Percentiles rank a stretch among this genome's conserved stretches.
Evolutionary conservation across 2,113 vertebrate species (phyloP).

Genomic region (Gila orcuttii): DNA sequence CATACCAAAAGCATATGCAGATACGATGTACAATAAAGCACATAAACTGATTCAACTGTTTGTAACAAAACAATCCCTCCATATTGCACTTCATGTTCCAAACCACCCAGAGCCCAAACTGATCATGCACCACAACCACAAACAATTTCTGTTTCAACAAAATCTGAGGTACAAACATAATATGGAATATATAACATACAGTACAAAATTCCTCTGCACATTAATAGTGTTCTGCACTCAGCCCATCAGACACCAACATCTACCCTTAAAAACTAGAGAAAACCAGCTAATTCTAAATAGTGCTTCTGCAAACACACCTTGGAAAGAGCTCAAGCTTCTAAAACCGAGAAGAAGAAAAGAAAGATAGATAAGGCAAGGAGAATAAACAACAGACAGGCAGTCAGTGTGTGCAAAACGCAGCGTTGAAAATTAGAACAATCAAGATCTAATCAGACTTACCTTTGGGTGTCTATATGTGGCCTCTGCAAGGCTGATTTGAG

Average conservation of each 20-base stretch:
- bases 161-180: neutral
- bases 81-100: neutral
- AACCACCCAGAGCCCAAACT: neutral
- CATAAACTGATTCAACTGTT: neutral
- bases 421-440: neutral
- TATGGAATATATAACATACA: neutral
- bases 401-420: neutral
- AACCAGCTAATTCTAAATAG: neutral
- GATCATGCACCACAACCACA: neutral
- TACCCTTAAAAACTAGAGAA: neutral
- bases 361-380: neutral
- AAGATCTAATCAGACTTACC: conserved; percentile 73
- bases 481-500: conserved; percentile 89
- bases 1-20: neutral
- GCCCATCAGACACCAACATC: neutral
- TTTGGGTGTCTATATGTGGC: conserved; percentile 88
- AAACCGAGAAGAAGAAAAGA: neutral
- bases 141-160: too few relatives aligned
- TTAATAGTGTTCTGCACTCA: neutral
- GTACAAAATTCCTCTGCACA: neutral
- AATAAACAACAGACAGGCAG: neutral
- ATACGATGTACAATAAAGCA: neutral
- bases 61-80: neutral
- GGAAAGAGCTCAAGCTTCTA: conserved; percentile 1
- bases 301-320: neutral